phyloP scores from a whole-genome alignment of 2,888 invertebrate genomes.

The Noctua pronuba region DNA sequence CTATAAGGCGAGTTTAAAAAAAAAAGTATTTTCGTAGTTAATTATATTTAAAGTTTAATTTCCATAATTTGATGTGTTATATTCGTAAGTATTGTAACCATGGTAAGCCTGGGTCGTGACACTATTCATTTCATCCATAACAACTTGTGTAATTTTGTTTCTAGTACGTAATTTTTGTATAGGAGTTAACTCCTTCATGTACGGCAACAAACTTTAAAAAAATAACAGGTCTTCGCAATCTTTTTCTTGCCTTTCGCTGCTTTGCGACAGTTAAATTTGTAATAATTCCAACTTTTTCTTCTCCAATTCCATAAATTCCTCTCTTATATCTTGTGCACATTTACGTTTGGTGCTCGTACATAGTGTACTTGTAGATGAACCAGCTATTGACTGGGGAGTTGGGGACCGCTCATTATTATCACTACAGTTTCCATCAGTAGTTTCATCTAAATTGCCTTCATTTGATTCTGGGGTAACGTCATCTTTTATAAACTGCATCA shows the following conservation, averaged over 20 bases:
- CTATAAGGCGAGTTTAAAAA: slow-evolving; percentile 50
- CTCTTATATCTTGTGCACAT: no score
- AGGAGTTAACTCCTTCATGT: no score
- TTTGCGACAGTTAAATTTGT: slow-evolving; percentile 66
- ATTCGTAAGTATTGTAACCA: no score
- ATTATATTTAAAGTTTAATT: slow-evolving; percentile 54
- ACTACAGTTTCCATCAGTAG: neutral
- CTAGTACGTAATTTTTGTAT: no score
- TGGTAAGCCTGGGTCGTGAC: no score
- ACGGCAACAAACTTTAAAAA: no score
- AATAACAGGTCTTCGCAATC: no score
- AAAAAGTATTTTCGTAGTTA: slow-evolving; percentile 37
- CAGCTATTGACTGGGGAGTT: slow-evolving; percentile 23
- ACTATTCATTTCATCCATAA: no score
- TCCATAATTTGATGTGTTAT: slow-evolving; percentile 64
- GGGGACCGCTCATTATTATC: slow-evolving; percentile 4
- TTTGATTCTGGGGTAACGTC: slow-evolving; percentile 33
- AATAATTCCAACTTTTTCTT: slow-evolving; percentile 67
- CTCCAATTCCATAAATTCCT: slow-evolving; percentile 68
- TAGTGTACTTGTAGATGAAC: slow-evolving; percentile 65
- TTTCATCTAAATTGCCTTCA: slow-evolving; percentile 7
- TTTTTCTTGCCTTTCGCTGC: no score
- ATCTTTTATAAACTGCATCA: slow-evolving; percentile 61
- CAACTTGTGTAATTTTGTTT: no score
- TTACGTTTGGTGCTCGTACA: no score